These are phyloP conservation scores for Elanus axillaris DNA, from an alignment of 2,113 vertebrate species.

Conservation along the genomic window DNA sequence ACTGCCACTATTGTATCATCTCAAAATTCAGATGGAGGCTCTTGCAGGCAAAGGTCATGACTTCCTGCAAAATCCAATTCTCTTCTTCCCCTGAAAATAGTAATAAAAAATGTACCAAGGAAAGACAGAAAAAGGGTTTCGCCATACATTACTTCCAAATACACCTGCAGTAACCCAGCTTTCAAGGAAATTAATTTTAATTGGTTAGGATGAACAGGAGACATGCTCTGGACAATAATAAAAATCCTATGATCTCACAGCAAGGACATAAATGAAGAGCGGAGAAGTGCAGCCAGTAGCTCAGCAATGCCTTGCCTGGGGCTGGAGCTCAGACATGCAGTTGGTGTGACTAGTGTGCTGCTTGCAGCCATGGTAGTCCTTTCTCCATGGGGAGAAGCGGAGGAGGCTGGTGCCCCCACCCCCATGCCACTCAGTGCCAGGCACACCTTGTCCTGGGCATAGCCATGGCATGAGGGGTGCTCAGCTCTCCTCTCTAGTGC, in stretches of 20 bases:
- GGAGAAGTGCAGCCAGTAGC: not conserved
- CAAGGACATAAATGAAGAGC: not conserved
- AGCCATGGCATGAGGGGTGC: not conserved
- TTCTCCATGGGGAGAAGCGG: accelerated
- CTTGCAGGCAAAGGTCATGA: not conserved
- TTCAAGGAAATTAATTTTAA: not conserved
- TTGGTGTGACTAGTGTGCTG: not conserved
- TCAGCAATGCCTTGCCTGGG: not conserved
- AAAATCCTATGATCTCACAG: not conserved
- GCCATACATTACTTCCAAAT: not conserved
- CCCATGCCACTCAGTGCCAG: not conserved
- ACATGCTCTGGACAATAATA: not conserved
- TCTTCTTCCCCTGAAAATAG: not conserved
- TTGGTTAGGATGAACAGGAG: not conserved
- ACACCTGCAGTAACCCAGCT: not conserved
- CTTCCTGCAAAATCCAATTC: not conserved
- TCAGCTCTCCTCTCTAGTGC: not conserved
- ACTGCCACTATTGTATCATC: not conserved
- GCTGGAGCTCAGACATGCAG: not conserved
- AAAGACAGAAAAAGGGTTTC: not conserved
- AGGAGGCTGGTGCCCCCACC: not conserved
- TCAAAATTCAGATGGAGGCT: not conserved
- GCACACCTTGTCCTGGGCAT: not conserved
- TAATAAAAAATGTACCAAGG: not conserved
- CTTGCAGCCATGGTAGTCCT: not conserved